These are phyloP conservation scores for Brienomyrus brachyistius DNA, from an alignment of 2,113 vertebrate genomes.

Conservation along the genomic window DNA sequence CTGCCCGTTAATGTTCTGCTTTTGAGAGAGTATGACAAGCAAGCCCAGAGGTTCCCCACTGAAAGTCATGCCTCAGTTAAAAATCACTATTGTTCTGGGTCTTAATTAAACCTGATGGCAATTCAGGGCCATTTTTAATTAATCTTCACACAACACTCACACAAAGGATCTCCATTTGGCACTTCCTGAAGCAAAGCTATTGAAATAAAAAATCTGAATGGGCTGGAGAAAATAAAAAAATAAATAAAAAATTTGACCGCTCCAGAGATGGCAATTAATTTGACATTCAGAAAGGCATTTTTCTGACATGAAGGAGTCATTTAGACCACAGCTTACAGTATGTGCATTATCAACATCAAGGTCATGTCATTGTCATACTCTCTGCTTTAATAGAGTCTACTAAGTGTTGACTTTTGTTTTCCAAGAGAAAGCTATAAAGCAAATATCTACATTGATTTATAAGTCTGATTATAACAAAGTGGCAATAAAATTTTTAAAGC, in stretches of 20 bases:
- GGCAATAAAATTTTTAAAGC: background rate
- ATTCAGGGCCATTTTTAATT: constrained; percentile 65
- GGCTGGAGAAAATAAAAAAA: constrained; percentile 46
- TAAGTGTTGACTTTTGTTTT: constrained; percentile 19
- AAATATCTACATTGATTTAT: background rate
- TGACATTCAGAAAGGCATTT: constrained; percentile 58
- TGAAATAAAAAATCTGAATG: constrained; percentile 57
- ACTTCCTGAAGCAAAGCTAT: constrained; percentile 45
- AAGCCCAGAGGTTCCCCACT: constrained; percentile 1
- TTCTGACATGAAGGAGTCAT: constrained; percentile 51
- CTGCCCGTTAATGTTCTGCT: background rate
- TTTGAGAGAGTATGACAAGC: constrained; percentile 17
- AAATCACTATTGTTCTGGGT: constrained; percentile 54
- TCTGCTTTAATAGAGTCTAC: constrained; percentile 45
- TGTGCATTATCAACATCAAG: constrained; percentile 50
- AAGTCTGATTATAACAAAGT: background rate
- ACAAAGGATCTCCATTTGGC: constrained; percentile 49
- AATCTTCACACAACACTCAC: constrained; percentile 50
- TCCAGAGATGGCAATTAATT: constrained; percentile 63
- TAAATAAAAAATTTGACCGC: constrained; percentile 55
- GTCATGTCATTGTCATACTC: constrained; percentile 53
- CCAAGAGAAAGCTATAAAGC: background rate
- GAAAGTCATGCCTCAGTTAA: constrained; percentile 55
- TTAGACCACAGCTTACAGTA: constrained; percentile 43
- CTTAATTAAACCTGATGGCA: constrained; percentile 64